These are phyloP conservation scores for Pangasius sanitwongsei DNA, from an alignment of 2,797 vertebrate genomes.

Conservation along the genomic window DNA sequence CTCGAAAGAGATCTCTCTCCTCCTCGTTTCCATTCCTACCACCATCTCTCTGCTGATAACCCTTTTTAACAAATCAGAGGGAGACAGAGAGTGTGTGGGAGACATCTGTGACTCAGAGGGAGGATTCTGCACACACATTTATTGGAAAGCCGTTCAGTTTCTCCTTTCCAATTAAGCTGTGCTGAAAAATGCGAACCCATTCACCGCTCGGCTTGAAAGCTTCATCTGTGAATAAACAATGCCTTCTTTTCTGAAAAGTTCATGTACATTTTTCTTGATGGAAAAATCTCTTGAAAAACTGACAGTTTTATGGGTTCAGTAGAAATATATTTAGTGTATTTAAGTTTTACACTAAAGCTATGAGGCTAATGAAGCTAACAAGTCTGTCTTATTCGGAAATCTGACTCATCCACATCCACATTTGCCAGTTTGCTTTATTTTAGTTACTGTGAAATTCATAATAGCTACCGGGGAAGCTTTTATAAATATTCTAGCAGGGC, in stretches of 20 bases:
- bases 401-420: neutral
- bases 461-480: neutral
- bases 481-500: neutral
- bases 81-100: constrained; percentile 63
- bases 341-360: neutral
- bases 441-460: neutral
- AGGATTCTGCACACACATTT: constrained; percentile 52
- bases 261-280: neutral
- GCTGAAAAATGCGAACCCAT: constrained; percentile 43
- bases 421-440: neutral
- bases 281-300: neutral
- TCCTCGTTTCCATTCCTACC: constrained; percentile 1
- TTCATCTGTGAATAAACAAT: neutral
- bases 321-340: neutral
- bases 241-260: neutral
- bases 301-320: neutral
- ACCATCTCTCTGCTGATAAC: constrained; percentile 51
- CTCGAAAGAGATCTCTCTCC: constrained; percentile 39
- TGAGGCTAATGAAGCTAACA: neutral
- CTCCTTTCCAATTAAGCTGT: constrained; percentile 62
- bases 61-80: constrained; percentile 63
- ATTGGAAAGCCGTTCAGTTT: constrained; percentile 62
- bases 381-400: neutral
- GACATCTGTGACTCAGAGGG: constrained; percentile 72
- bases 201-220: constrained; percentile 24